These are phyloP conservation scores for Pelmatolapia mariae DNA, from an alignment of 2,113 vertebrate genomes.

Conservation along the genomic window DNA sequence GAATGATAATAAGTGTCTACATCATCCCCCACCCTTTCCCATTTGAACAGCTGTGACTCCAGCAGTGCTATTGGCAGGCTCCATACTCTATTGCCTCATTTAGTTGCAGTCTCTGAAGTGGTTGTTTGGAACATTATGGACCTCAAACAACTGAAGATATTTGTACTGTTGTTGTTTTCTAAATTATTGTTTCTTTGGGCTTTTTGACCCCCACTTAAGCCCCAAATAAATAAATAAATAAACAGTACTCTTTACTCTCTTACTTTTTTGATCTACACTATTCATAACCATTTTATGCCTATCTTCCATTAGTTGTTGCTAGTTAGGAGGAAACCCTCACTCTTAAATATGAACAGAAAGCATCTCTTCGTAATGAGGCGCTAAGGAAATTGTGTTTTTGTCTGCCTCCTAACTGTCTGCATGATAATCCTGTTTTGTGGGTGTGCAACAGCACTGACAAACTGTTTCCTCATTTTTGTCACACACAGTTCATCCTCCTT, in stretches of 20 bases:
- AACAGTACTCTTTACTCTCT: not conserved
- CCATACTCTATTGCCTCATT: slow-evolving; percentile 43
- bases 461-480: not conserved
- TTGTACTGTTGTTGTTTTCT: not conserved
- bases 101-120: slow-evolving; percentile 30
- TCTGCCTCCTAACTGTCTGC: not conserved
- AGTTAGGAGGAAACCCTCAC: not conserved
- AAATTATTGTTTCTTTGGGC: not conserved
- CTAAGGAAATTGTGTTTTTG: not conserved
- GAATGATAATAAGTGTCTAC: slow-evolving; percentile 51
- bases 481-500: not conserved
- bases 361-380: not conserved
- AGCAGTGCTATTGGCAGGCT: slow-evolving; percentile 56
- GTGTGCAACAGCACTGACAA: not conserved
- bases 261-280: not conserved
- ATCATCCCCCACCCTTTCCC: slow-evolving; percentile 19
- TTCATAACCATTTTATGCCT: not conserved
- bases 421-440: not conserved
- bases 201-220: not conserved
- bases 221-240: not conserved
- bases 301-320: not conserved
- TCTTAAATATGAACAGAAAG: not conserved
- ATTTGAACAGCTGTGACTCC: slow-evolving; percentile 61
- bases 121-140: slow-evolving; percentile 22
- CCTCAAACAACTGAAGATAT: slow-evolving; percentile 10